These are phyloP conservation scores for Xyliphius kryptos DNA, from an alignment of 2,113 vertebrate genomes.

Conservation along the genomic window DNA sequence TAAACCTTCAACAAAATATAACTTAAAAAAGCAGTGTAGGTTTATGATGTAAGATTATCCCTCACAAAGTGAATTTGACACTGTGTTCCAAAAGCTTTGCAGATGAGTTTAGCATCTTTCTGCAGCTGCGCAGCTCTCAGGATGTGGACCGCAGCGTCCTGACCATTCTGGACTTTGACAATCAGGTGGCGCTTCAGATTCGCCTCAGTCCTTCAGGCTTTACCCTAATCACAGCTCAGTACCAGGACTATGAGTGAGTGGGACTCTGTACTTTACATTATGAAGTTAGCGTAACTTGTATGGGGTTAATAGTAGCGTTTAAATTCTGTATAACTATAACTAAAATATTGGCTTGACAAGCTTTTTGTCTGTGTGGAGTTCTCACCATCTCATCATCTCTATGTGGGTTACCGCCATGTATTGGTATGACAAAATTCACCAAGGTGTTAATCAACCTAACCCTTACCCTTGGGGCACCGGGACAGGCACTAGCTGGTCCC, in stretches of 20 bases:
- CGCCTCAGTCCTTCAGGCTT: slow-evolving; percentile 55
- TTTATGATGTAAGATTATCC: no score
- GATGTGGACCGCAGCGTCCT: slow-evolving; percentile 65
- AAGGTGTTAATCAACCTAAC: no score
- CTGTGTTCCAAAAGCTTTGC: slow-evolving; percentile 59
- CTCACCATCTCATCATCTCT: no score
- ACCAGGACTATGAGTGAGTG: slow-evolving; percentile 69
- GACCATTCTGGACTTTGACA: slow-evolving; percentile 63
- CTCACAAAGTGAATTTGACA: not conserved
- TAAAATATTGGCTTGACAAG: no score
- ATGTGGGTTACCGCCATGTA: no score
- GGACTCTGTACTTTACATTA: not conserved
- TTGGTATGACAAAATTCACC: no score
- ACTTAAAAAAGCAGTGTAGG: no score
- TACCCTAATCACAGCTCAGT: slow-evolving; percentile 63
- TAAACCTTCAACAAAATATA: not conserved
- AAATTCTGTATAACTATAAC: no score
- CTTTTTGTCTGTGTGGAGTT: no score
- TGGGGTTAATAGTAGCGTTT: no score
- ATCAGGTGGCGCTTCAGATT: slow-evolving; percentile 70
- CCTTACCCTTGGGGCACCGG: no score
- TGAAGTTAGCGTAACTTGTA: not conserved
- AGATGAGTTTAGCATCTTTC: slow-evolving; percentile 68
- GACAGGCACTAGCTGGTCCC: no score
- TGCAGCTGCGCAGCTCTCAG: slow-evolving; percentile 64